These are phyloP conservation scores for Polyergus mexicanus DNA, from an alignment of 1,140 invertebrate genomes.

Conservation along the genomic window DNA sequence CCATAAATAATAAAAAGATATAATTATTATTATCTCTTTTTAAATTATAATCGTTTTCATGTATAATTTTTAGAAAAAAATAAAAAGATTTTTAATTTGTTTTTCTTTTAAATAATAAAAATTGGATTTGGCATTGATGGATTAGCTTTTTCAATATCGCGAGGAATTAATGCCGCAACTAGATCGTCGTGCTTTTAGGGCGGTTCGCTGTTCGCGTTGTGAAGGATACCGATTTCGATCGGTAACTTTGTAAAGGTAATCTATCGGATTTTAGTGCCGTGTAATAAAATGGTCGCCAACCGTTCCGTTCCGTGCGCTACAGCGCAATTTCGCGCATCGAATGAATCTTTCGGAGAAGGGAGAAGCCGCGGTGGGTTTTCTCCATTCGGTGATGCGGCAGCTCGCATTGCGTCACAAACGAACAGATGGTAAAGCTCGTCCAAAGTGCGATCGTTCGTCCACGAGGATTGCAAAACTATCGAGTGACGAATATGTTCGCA, in stretches of 20 bases:
- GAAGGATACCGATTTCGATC: conserved; percentile 56
- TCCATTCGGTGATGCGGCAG: conserved; percentile 37
- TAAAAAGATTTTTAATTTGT: not conserved
- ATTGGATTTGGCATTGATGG: not conserved
- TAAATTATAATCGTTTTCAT: conserved; percentile 7
- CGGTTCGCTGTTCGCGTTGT: conserved; percentile 11
- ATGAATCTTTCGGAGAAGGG: conserved; percentile 29
- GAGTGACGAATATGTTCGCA: conserved; percentile 51
- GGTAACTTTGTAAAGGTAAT: conserved; percentile 67
- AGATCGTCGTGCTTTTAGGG: conserved; percentile 27
- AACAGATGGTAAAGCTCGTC: conserved; percentile 22
- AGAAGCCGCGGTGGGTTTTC: not conserved
- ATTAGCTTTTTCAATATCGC: not conserved
- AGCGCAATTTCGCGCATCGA: conserved; percentile 40
- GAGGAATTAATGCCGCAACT: conserved; percentile 31
- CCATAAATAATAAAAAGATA: not conserved
- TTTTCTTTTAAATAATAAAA: conserved; percentile 11
- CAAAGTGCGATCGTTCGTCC: conserved; percentile 26
- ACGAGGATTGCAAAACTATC: conserved; percentile 45
- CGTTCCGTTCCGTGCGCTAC: conserved; percentile 61
- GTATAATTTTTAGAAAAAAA: not conserved
- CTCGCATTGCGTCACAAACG: conserved; percentile 45
- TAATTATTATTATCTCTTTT: not conserved
- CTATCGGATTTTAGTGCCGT: conserved; percentile 58
- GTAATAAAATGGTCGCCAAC: conserved; percentile 64